Percentiles rank a stretch among this genome's conserved stretches.
Evolutionary conservation across 2,113 vertebrate genomes (phyloP).

Genomic region (Elgaria multicarinata): DNA sequence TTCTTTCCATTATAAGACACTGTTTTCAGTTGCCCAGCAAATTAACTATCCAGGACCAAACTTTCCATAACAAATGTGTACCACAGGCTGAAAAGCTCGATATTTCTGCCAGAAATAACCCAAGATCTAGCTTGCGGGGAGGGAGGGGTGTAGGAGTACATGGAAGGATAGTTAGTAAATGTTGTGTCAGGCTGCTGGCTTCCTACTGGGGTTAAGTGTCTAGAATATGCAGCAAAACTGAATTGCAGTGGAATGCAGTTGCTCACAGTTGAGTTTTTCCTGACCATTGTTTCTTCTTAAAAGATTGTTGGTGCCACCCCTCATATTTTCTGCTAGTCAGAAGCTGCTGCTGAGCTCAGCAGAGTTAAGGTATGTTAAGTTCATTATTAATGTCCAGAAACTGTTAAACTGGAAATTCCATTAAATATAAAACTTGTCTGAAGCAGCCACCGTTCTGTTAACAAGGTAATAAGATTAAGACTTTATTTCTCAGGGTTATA

Average conservation of each 20-base stretch:
- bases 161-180: background rate
- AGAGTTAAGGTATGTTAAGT: constrained; percentile 11
- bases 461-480: background rate
- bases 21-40: background rate
- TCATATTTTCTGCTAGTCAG: constrained; percentile 17
- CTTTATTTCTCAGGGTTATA: background rate
- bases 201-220: fast-evolving
- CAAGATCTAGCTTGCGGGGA: background rate
- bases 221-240: background rate
- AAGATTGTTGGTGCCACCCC: constrained; percentile 48
- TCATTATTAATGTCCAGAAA: constrained; percentile 10
- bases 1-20: background rate
- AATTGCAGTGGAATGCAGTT: background rate
- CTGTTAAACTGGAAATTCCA: constrained; percentile 13
- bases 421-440: background rate
- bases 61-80: background rate
- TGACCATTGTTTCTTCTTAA: constrained; percentile 62
- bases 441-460: background rate
- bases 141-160: background rate
- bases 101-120: background rate
- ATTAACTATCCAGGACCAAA: background rate
- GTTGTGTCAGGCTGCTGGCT: background rate
- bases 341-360: constrained; percentile 58
- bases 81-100: background rate
- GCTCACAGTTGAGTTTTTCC: constrained; percentile 28